Percentiles rank a stretch among this genome's conserved stretches.
Conservation (phyloP, 2,888 invertebrate species). For the Spicauda simplicius region DNA sequence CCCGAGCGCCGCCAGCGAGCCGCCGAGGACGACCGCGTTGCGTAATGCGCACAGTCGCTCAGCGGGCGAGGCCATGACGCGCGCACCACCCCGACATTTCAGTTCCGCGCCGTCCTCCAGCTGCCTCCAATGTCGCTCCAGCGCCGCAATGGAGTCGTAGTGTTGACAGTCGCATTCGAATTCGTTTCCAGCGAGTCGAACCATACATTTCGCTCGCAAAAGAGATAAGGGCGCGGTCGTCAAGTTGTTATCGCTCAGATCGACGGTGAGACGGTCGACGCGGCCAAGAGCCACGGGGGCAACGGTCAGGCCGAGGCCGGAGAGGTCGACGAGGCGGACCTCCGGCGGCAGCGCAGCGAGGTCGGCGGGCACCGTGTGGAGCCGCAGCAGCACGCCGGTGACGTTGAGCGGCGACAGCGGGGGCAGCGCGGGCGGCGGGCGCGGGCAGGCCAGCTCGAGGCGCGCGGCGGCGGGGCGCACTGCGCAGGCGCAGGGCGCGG, state of each 20-base stretch:
- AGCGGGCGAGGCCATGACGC: not conserved
- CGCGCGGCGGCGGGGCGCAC: constrained; percentile 3
- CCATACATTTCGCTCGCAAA: not conserved
- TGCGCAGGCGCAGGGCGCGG: not conserved
- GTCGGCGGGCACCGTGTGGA: not conserved
- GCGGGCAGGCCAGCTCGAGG: not conserved
- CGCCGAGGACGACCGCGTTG: not conserved
- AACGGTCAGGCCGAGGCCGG: not conserved
- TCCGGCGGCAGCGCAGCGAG: not conserved
- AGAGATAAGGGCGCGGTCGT: not conserved
- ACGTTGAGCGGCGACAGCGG: not conserved
- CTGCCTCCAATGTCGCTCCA: not conserved
- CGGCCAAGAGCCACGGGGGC: not conserved
- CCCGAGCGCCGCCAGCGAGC: not conserved
- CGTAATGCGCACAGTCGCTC: not conserved
- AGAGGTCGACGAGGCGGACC: not conserved
- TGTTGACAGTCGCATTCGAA: not conserved
- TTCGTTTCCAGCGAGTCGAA: not conserved
- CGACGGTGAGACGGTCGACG: not conserved
- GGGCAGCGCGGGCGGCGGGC: not conserved
- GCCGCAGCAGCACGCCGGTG: not conserved
- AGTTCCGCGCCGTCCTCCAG: not conserved
- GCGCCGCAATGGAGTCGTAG: not conserved
- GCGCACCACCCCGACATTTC: not conserved
- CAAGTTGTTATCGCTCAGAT: not conserved